These are phyloP conservation scores for Emydura subglobosa DNA, from an alignment of 2,113 vertebrate genomes.

Conservation along the genomic window DNA sequence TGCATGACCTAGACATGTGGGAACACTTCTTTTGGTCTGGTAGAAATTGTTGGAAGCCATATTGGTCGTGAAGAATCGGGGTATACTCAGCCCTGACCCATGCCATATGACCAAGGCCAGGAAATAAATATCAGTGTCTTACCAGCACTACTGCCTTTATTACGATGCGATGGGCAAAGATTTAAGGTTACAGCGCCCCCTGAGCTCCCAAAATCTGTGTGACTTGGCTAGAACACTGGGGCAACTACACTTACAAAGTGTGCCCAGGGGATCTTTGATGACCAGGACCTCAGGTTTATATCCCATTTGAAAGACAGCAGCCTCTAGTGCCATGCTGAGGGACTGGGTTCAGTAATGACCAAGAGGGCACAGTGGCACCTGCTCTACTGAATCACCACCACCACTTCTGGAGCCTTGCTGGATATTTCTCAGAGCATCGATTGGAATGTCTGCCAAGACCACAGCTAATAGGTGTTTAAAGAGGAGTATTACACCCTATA, in stretches of 20 bases:
- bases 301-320: neutral
- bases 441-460: neutral
- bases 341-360: neutral
- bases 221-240: neutral
- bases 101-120: neutral
- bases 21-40: neutral
- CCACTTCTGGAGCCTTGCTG: neutral
- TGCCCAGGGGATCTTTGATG: neutral
- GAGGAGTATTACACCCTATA: neutral
- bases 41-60: neutral
- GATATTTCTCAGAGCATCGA: neutral
- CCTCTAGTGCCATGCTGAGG: neutral
- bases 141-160: neutral
- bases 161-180: neutral
- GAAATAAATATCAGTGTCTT: neutral
- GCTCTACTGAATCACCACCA: neutral
- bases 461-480: neutral
- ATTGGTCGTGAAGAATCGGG: neutral
- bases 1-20: rapidly evolving
- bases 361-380: neutral
- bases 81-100: neutral
- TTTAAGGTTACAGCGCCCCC: neutral
- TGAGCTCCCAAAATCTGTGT: neutral
- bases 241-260: neutral
- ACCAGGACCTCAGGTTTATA: neutral